Evolutionary conservation across 2,797 vertebrate genomes (phyloP).

Genomic region (Spheniscus humboldti): DNA sequence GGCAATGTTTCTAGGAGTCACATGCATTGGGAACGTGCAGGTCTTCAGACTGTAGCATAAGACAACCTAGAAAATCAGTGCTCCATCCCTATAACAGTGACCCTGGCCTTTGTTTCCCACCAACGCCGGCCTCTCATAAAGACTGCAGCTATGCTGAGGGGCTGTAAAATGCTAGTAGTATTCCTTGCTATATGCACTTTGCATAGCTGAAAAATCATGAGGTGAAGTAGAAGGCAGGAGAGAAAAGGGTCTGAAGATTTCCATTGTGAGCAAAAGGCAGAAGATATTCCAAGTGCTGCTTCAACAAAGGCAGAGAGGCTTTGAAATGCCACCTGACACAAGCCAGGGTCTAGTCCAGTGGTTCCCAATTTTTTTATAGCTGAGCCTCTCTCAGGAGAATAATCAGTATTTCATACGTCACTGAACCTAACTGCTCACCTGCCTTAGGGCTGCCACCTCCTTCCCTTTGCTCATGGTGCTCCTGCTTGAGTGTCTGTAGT

Average conservation of each 20-base stretch:
- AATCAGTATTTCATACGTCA: background rate
- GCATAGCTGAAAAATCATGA: background rate
- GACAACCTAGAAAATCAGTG: background rate
- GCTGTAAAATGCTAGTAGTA: background rate
- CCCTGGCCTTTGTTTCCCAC: background rate
- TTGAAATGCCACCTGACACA: background rate
- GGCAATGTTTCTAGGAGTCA: background rate
- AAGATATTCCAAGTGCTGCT: background rate
- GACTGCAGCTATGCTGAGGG: background rate
- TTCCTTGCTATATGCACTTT: background rate
- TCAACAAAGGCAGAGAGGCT: background rate
- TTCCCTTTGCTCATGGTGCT: background rate
- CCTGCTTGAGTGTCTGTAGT: background rate
- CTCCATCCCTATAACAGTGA: background rate
- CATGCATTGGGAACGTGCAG: background rate
- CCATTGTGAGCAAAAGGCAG: background rate
- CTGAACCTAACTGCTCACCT: background rate
- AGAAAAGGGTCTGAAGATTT: background rate
- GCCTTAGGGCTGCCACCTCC: background rate
- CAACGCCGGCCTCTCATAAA: accelerated
- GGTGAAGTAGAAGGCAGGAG: background rate
- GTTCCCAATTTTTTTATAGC: background rate
- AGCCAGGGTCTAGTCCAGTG: background rate
- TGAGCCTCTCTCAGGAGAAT: background rate
- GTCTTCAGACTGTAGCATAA: background rate